A percentile compares a stretch with the other conserved stretches of the same genome.
phyloP scores from a whole-genome alignment of 1,140 invertebrate species.

The Coenobita brevimanus region DNA sequence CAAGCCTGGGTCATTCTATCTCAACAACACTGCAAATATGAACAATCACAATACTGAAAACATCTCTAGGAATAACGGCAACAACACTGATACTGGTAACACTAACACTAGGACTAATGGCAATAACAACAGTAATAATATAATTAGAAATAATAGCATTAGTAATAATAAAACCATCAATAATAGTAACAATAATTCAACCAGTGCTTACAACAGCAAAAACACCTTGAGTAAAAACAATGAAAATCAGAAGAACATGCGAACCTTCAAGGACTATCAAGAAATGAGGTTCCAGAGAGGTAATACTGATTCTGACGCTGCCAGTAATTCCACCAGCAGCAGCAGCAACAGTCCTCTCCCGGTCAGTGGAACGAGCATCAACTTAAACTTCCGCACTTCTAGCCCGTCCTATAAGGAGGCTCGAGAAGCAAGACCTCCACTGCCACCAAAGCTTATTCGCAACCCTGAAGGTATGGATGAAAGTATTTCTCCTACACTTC shows the following conservation, averaged over 20 bases:
- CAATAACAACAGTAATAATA: too few relatives aligned
- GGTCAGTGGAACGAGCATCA: conserved; percentile 54
- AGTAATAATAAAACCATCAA: too few relatives aligned
- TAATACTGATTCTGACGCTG: neutral
- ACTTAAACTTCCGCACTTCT: conserved; percentile 46
- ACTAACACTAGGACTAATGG: too few relatives aligned
- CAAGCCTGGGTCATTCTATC: conserved; percentile 38
- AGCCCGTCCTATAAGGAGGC: conserved; percentile 40
- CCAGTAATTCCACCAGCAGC: conserved; percentile 5
- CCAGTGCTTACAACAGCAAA: neutral
- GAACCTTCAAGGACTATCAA: conserved; percentile 60
- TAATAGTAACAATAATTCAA: neutral
- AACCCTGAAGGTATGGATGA: neutral
- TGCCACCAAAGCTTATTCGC: conserved; percentile 44
- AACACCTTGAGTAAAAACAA: conserved; percentile 16
- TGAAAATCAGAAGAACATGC: conserved; percentile 27
- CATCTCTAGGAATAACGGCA: neutral
- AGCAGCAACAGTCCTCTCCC: conserved; percentile 46
- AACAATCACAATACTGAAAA: neutral
- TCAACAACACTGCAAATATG: conserved; percentile 25
- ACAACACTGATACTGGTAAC: too few relatives aligned
- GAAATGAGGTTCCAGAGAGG: conserved; percentile 46
- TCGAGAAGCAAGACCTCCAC: conserved; percentile 38
- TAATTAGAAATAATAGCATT: too few relatives aligned
- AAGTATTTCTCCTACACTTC: conserved; percentile 13